These are phyloP conservation scores for Invenusta paracnida DNA, from an alignment of 2,888 invertebrate genomes.

Conservation along the genomic window DNA sequence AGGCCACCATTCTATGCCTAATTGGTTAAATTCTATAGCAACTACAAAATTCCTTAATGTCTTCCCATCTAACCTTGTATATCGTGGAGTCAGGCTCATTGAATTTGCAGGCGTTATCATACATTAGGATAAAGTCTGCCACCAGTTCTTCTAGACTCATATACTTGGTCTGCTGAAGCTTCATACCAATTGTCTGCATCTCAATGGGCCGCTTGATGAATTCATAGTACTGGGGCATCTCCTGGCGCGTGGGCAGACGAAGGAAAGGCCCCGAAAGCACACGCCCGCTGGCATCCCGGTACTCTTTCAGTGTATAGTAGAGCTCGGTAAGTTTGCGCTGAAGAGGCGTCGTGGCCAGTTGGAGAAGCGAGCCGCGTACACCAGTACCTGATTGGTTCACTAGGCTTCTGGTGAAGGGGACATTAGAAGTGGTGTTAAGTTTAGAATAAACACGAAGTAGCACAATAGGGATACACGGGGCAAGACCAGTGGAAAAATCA, in stretches of 20 bases:
- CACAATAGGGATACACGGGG: too few relatives aligned
- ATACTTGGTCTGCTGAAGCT: conserved; percentile 72
- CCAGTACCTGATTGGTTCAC: background rate
- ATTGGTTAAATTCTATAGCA: too few relatives aligned
- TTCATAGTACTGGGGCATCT: conserved; percentile 92
- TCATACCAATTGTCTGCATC: conserved; percentile 81
- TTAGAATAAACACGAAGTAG: too few relatives aligned
- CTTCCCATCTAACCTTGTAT: too few relatives aligned
- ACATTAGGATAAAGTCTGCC: conserved; percentile 82
- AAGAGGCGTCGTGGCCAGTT: conserved; percentile 7
- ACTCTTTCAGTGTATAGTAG: conserved; percentile 82
- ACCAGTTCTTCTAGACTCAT: conserved; percentile 76
- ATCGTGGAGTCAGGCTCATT: conserved; percentile 95
- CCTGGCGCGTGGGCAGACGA: conserved; percentile 77
- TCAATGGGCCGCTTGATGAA: conserved; percentile 91
- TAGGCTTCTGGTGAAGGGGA: background rate
- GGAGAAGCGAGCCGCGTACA: background rate
- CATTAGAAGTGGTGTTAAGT: too few relatives aligned
- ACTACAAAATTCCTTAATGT: too few relatives aligned
- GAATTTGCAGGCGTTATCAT: conserved; percentile 88
- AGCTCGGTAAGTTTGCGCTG: conserved; percentile 67
- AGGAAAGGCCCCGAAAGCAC: conserved; percentile 88
- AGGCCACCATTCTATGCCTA: too few relatives aligned
- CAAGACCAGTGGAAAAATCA: too few relatives aligned
- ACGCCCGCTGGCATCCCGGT: conserved; percentile 75